Evolutionary conservation across 2,113 vertebrate species (phyloP).

Genomic region (Muntiacus muntjak): DNA sequence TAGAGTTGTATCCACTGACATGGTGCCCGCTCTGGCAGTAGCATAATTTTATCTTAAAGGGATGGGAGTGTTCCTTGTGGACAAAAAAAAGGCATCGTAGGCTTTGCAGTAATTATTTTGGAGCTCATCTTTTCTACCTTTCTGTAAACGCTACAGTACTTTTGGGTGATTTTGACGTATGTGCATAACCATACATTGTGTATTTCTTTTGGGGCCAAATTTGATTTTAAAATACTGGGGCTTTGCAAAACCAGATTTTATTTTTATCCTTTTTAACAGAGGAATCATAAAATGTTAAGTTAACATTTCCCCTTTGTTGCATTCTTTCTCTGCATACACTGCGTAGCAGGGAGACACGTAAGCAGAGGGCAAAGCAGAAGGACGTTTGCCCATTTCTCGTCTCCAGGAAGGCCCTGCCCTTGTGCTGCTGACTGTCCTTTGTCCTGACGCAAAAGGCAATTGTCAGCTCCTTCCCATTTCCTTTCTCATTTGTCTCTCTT

Average conservation of each 20-base stretch:
- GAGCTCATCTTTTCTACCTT: background rate
- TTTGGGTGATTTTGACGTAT: background rate
- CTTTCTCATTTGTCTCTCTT: background rate
- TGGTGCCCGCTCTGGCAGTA: background rate
- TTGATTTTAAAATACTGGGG: background rate
- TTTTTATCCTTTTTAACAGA: background rate
- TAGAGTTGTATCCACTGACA: slow-evolving; percentile 54
- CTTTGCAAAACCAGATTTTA: background rate
- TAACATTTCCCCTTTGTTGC: background rate
- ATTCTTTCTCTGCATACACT: background rate
- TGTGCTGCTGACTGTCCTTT: background rate
- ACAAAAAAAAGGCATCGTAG: background rate
- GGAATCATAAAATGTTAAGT: background rate
- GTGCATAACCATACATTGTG: background rate
- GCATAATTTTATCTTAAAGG: slow-evolving; percentile 57
- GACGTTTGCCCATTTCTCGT: background rate
- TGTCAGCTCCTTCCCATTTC: background rate
- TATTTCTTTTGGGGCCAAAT: background rate
- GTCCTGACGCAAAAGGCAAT: background rate
- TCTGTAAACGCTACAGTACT: background rate
- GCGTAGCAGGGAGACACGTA: background rate
- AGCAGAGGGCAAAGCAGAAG: background rate
- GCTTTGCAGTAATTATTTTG: slow-evolving; percentile 16
- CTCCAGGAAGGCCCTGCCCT: background rate
- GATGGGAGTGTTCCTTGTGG: slow-evolving; percentile 33